phyloP scores from a whole-genome alignment of 1,140 invertebrate species.

The Lasaia peninsularis region DNA sequence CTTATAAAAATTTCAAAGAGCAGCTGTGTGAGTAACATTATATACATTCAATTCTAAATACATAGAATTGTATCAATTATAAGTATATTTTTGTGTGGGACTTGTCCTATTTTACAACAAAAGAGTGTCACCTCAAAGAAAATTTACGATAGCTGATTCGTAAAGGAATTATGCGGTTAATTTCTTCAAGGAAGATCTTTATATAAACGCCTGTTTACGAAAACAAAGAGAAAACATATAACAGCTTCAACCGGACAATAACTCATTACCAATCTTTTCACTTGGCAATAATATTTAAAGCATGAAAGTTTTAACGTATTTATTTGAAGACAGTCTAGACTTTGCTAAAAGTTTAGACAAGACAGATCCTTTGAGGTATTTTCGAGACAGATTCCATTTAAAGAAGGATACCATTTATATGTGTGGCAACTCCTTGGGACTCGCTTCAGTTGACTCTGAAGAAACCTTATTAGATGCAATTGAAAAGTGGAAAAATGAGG shows the following conservation, averaged over 20 bases:
- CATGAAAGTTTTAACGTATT: background rate
- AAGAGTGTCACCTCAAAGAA: background rate
- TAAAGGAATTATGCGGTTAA: background rate
- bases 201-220: background rate
- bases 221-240: background rate
- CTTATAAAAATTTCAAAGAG: no score
- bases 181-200: background rate
- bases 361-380: constrained; percentile 47
- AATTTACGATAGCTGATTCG: background rate
- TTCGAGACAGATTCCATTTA: constrained; percentile 45
- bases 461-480: constrained; percentile 32
- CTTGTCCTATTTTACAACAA: background rate
- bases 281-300: no score
- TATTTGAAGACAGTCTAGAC: constrained; percentile 40
- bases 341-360: constrained; percentile 47
- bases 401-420: constrained; percentile 51
- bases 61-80: background rate
- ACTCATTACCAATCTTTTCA: background rate
- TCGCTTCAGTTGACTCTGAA: constrained; percentile 53
- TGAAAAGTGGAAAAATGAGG: constrained; percentile 52
- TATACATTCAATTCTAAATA: background rate
- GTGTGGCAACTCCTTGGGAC: constrained; percentile 59
- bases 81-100: background rate
- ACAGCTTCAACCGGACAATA: background rate
- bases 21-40: no score